phyloP scores from a whole-genome alignment of 2,797 vertebrate genomes.

The Hafferia zeledoni region DNA sequence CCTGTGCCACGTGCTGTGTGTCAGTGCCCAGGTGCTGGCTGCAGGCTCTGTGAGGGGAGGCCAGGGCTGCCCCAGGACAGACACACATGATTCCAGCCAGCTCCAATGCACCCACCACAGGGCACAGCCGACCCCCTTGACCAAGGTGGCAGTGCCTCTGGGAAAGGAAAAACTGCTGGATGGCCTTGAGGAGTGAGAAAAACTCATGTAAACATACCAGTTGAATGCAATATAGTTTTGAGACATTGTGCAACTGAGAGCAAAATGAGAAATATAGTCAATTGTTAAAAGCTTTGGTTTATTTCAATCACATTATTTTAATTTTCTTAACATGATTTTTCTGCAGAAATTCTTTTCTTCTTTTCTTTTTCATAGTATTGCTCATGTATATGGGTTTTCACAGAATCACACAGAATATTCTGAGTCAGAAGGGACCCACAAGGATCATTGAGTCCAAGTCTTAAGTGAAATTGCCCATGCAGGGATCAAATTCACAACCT shows the following conservation, averaged over 20 bases:
- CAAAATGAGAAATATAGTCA: background rate
- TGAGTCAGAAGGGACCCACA: background rate
- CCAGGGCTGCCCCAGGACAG: background rate
- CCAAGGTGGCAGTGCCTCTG: fast-evolving
- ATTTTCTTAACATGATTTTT: background rate
- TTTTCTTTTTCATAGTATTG: background rate
- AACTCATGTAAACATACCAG: background rate
- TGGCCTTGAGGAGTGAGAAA: background rate
- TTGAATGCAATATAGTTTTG: background rate
- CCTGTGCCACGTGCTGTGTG: background rate
- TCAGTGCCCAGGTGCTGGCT: background rate
- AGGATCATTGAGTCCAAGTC: background rate
- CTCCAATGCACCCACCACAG: too few species aligned
- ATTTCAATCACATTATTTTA: background rate
- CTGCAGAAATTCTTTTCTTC: background rate
- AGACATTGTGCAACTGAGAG: background rate
- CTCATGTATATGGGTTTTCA: background rate
- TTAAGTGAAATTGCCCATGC: background rate
- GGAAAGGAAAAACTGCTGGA: background rate
- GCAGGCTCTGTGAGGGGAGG: background rate
- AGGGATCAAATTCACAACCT: background rate
- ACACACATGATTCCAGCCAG: background rate
- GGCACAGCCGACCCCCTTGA: background rate
- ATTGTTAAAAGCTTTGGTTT: background rate
- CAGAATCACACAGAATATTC: background rate